These are phyloP conservation scores for Vollenhovia emeryi DNA, from an alignment of 1,140 invertebrate genomes.

Conservation along the genomic window DNA sequence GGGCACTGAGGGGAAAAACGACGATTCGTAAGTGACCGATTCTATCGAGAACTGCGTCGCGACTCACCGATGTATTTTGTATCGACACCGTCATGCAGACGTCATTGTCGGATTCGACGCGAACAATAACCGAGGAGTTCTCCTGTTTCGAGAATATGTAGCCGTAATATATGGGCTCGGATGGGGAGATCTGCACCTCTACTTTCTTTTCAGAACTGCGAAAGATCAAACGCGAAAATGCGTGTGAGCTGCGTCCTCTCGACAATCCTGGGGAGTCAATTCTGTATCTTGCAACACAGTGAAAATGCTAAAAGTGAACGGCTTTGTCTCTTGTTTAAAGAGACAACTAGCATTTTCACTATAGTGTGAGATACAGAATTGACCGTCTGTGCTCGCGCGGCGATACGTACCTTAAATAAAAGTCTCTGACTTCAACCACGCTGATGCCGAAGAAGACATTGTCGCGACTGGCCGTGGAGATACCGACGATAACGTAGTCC, in stretches of 20 bases:
- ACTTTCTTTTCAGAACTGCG: slow-evolving; percentile 67
- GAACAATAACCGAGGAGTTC: slow-evolving; percentile 86
- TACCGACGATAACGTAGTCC: slow-evolving; percentile 84
- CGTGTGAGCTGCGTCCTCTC: neutral
- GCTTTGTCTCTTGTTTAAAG: too few relatives aligned
- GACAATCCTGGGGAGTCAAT: too few relatives aligned
- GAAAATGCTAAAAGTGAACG: too few relatives aligned
- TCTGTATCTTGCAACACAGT: too few relatives aligned
- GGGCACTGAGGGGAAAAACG: slow-evolving; percentile 86
- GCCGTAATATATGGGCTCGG: slow-evolving; percentile 87
- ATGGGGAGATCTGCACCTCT: slow-evolving; percentile 77
- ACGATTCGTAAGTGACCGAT: neutral
- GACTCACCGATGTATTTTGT: slow-evolving; percentile 86
- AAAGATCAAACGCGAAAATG: slow-evolving; percentile 15
- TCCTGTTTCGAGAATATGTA: slow-evolving; percentile 85
- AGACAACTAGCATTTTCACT: too few relatives aligned
- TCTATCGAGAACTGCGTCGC: neutral
- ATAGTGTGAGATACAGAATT: too few relatives aligned
- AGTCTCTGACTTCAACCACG: slow-evolving; percentile 80
- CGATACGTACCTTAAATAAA: slow-evolving; percentile 84
- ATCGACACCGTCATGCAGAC: slow-evolving; percentile 88
- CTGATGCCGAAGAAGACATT: slow-evolving; percentile 81
- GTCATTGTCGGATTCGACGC: slow-evolving; percentile 85
- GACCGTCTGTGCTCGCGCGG: neutral
- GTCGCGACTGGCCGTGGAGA: slow-evolving; percentile 83